These are phyloP conservation scores for Dryobates pubescens DNA, from an alignment of 2,797 vertebrate genomes.

Conservation along the genomic window DNA sequence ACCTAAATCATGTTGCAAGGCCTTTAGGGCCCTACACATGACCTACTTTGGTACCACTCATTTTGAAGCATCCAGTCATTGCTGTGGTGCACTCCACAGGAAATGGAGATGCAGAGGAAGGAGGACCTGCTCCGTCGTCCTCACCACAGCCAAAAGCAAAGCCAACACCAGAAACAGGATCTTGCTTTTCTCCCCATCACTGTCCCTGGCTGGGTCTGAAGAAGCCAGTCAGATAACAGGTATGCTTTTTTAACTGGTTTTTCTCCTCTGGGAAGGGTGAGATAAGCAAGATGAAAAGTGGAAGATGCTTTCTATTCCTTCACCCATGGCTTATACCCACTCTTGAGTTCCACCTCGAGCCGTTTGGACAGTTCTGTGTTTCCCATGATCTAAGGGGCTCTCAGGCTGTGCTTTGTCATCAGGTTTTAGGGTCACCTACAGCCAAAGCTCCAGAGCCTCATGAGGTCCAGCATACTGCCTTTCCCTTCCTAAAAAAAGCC, in stretches of 20 bases:
- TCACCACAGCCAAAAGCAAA: not conserved
- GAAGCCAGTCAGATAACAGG: not conserved
- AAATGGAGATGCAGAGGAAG: not conserved
- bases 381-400: not conserved
- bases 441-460: not conserved
- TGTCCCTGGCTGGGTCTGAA: not conserved
- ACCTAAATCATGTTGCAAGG: not conserved
- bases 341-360: not conserved
- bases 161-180: not conserved
- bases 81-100: not conserved
- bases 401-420: not conserved
- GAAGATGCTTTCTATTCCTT: not conserved
- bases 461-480: fast-evolving
- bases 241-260: not conserved
- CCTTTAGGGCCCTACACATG: not conserved
- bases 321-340: not conserved
- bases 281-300: not conserved
- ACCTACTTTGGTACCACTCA: not conserved
- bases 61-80: not conserved
- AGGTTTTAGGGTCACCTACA: not conserved
- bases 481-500: not conserved
- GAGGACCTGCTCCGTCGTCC: not conserved
- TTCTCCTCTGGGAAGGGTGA: not conserved
- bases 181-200: not conserved
- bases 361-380: not conserved